Evolutionary conservation across 2,888 invertebrate genomes (phyloP), one percentile per base, ranked within the genome.

Genomic region (Parascotia fuliginaria): DNA sequence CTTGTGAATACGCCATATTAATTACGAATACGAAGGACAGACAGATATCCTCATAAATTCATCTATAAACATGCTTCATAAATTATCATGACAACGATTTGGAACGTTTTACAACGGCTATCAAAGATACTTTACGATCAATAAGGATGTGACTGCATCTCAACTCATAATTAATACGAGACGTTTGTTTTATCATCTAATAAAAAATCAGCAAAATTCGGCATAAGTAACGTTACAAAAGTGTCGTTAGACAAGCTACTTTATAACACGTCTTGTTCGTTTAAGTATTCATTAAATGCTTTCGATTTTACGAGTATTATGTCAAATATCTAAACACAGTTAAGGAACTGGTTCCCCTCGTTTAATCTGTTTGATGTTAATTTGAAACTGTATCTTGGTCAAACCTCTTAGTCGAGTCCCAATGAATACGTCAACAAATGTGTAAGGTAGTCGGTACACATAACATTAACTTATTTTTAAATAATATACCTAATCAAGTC

Each of bases 51-150:
- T 77, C 81, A 86, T 91, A 90, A 91, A 89, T 81, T 73, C 76
- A 72, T 81, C 87, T 86, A 89, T 92, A 90, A 91, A 90, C 88
- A 91, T 86, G 92, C 78, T 84, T 85, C 89, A 88, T 89, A 91
- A 92, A 91, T 91, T 91, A 90, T 92, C 87, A 90, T 78, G 88
- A 85, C 87, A 83, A 84, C 87, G 83, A 90, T 91, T 90, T 85
- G 84, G 89, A 86, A 82, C 85, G 86, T 92, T 92, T 92, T 91
- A 92, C 89, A 92, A 79, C 91, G 67, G 85, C 87, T 71, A 92
- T 91, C 85, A 91, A 91, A 87, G 79, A 79, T 83, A 77, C 83
- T 91, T 91, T 91, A 91, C 85, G 91, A 90, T 85, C 87, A 69
- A 85, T 87, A 76, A 80, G 83, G 87, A 89, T 83, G 84, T 81